Evolutionary conservation across 92 coral and sea anemone genomes (phyloP).

Genomic region (Epizoanthus illoricatus): DNA sequence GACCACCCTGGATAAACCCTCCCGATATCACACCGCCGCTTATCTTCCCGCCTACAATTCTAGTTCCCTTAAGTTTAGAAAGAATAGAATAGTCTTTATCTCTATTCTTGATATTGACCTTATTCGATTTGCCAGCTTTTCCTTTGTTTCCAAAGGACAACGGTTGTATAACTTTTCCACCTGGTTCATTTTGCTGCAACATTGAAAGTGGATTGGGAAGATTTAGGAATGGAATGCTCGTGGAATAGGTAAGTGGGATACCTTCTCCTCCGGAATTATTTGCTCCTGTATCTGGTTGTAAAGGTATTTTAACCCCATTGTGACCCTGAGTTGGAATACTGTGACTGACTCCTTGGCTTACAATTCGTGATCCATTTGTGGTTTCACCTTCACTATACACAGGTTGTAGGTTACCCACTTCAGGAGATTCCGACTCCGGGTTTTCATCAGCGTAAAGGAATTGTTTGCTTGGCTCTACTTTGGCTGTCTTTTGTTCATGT

Average conservation of each 20-base stretch:
- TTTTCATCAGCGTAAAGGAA: constrained; percentile 20
- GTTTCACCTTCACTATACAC: constrained; percentile 2
- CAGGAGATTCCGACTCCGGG: constrained; percentile 18
- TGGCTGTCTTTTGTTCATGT: not conserved
- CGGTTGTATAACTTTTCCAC: constrained; percentile 18
- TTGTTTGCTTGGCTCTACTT: not conserved
- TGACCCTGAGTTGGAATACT: not conserved
- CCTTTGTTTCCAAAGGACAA: not conserved
- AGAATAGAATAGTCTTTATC: not conserved
- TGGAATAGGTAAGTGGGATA: not conserved
- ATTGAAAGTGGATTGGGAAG: not conserved
- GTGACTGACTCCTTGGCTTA: not conserved
- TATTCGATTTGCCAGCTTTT: not conserved
- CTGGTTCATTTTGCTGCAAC: not conserved
- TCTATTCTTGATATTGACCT: not conserved
- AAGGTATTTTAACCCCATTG: constrained; percentile 2
- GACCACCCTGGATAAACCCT: constrained; percentile 87
- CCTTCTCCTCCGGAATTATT: not conserved
- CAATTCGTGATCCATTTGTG: not conserved
- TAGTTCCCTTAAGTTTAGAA: constrained; percentile 55
- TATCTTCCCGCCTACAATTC: constrained; percentile 86
- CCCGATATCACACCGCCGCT: constrained; percentile 94
- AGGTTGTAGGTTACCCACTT: constrained; percentile 8
- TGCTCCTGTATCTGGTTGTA: not conserved
- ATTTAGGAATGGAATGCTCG: not conserved